phyloP scores from a whole-genome alignment of 2,113 vertebrate species.

The Nycticryphes semicollaris region DNA sequence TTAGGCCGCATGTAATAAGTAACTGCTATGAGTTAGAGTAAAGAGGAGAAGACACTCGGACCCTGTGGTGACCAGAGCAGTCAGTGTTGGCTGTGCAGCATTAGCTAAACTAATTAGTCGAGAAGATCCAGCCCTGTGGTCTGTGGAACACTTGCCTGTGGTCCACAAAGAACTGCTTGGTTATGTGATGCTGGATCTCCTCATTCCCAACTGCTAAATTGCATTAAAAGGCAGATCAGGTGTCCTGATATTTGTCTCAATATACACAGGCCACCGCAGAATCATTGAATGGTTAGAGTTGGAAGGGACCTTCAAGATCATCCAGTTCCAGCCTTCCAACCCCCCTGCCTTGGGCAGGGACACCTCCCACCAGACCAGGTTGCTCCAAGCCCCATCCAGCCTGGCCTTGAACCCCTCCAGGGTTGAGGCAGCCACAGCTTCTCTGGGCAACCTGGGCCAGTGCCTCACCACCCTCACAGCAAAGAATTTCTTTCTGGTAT shows the following conservation, averaged over 20 bases:
- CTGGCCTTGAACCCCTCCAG: too few relatives aligned
- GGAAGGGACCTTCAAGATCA: too few relatives aligned
- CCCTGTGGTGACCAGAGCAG: accelerated
- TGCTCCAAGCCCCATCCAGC: too few relatives aligned
- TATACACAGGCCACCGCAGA: background rate
- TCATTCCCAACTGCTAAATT: background rate
- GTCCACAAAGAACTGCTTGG: background rate
- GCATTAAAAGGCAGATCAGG: background rate
- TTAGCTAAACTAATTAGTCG: background rate
- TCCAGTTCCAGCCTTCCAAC: too few relatives aligned
- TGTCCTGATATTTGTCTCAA: background rate
- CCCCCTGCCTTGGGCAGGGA: too few relatives aligned
- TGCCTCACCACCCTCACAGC: too few relatives aligned
- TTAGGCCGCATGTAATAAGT: background rate
- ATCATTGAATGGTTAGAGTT: too few relatives aligned
- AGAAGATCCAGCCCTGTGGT: background rate
- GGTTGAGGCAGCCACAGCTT: too few relatives aligned
- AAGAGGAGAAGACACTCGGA: background rate
- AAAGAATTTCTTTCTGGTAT: too few relatives aligned
- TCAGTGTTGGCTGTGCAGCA: background rate
- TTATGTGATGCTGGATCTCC: background rate
- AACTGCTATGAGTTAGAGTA: background rate
- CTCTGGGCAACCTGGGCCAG: too few relatives aligned
- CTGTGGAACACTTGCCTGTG: background rate
- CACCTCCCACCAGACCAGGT: too few relatives aligned